Conservation (phyloP, 2,113 vertebrate species). For the Sphaerodactylus townsendi region DNA sequence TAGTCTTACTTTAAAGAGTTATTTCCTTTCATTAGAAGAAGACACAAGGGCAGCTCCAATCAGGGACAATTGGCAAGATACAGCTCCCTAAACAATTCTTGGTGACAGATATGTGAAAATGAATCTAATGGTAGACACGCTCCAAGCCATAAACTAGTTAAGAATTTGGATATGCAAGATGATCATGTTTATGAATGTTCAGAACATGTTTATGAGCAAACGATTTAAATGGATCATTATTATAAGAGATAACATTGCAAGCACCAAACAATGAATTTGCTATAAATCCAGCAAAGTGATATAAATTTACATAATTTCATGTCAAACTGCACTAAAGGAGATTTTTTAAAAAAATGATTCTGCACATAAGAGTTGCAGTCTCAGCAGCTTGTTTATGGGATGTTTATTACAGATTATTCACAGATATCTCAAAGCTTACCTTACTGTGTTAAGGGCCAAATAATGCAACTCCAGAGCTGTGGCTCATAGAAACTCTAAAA, state of each 20-base stretch:
- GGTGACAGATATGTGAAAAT: background rate
- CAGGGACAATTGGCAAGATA: background rate
- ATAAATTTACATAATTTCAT: background rate
- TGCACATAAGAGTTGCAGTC: background rate
- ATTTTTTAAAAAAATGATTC: background rate
- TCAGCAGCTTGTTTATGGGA: background rate
- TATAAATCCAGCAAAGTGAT: background rate
- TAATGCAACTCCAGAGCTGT: too few species aligned
- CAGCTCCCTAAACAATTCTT: background rate
- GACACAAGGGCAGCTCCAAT: background rate
- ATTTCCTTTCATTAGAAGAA: background rate
- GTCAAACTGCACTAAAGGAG: background rate
- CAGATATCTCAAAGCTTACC: background rate
- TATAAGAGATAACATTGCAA: background rate
- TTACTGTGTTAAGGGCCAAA: background rate
- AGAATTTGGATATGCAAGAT: background rate
- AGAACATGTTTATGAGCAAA: background rate
- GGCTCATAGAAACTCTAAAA: too few species aligned
- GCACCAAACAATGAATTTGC: background rate
- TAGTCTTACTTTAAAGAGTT: too few species aligned
- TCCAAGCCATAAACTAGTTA: background rate
- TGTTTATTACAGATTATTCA: background rate
- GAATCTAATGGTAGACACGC: background rate
- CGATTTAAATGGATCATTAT: background rate
- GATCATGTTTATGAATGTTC: background rate